Evolutionary conservation across 2,113 vertebrate species (phyloP).

Genomic region (Hemiscyllium ocellatum): DNA sequence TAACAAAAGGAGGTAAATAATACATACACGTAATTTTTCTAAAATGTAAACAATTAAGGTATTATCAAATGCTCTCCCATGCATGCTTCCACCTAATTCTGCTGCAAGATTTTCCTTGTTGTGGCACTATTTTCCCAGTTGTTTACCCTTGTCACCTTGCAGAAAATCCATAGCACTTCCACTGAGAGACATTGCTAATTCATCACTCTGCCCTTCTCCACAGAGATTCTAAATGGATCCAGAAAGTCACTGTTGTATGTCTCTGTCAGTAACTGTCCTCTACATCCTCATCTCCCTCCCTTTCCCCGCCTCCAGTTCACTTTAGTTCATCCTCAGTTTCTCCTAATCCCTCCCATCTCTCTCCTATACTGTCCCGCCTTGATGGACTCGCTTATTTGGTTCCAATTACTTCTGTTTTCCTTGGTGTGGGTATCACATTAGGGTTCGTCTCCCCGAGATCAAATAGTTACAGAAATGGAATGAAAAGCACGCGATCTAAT

Average conservation of each 20-base stretch:
- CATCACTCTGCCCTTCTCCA: not conserved
- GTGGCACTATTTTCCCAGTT: not conserved
- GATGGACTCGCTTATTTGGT: not conserved
- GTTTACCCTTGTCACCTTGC: not conserved
- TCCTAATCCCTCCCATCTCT: not conserved
- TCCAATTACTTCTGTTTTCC: not conserved
- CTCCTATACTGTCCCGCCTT: not conserved
- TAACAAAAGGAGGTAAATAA: not conserved
- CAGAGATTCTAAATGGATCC: not conserved
- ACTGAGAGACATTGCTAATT: not conserved
- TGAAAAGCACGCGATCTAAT: not conserved
- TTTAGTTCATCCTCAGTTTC: not conserved
- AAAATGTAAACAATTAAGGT: not conserved
- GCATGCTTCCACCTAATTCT: not conserved
- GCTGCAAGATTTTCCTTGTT: not conserved
- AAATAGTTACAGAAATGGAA: not conserved
- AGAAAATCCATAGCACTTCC: not conserved
- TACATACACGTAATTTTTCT: not conserved
- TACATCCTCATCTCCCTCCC: not conserved
- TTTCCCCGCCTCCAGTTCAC: not conserved
- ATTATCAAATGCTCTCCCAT: not conserved
- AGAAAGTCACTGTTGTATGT: not conserved
- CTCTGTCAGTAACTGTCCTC: not conserved
- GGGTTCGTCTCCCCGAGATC: not conserved
- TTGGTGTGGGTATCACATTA: not conserved